phyloP scores from a whole-genome alignment of 2,888 invertebrate genomes.

The Heliconius ethilla region DNA sequence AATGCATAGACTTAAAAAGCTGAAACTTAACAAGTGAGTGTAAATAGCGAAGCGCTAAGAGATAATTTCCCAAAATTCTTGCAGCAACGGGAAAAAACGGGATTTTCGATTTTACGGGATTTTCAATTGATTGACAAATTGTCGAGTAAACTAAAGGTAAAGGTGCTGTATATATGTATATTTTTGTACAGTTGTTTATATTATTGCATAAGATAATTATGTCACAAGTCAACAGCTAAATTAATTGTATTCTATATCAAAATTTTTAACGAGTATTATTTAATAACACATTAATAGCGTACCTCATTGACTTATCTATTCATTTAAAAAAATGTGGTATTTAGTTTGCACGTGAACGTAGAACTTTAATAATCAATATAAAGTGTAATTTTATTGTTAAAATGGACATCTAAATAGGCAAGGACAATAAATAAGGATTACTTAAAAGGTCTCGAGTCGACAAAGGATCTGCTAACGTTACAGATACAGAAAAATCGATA shows the following conservation, averaged over 20 bases:
- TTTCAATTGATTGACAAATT: not conserved
- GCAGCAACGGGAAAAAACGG: too few relatives aligned
- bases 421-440: conserved; percentile 8
- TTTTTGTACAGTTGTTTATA: not conserved
- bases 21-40: too few relatives aligned
- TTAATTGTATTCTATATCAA: not conserved
- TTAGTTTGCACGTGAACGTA: not conserved
- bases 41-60: too few relatives aligned
- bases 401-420: not conserved
- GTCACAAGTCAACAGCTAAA: not conserved
- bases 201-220: not conserved
- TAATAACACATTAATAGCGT: not conserved
- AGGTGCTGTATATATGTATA: not conserved
- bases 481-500: conserved; percentile 2
- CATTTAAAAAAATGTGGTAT: not conserved
- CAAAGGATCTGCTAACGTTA: conserved; percentile 5
- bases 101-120: too few relatives aligned
- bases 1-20: too few relatives aligned
- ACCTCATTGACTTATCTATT: not conserved
- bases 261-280: not conserved
- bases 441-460: not conserved
- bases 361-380: not conserved
- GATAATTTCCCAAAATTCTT: too few relatives aligned
- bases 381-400: not conserved
- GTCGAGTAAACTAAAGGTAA: not conserved